phyloP scores from a whole-genome alignment of 2,888 invertebrate species.

The Limenitis camilla region DNA sequence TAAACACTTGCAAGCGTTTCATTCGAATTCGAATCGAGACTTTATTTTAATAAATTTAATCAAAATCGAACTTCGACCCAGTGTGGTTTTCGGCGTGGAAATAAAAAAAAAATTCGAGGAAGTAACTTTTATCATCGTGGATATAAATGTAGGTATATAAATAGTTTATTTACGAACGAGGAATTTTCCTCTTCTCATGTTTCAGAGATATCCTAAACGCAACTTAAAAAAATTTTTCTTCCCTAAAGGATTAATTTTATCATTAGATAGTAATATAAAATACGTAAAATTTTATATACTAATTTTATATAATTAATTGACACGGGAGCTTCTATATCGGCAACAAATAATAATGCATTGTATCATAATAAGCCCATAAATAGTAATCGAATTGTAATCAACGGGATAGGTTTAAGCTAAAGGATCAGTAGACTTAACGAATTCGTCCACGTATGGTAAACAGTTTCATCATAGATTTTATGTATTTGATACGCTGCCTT shows the following conservation, averaged over 20 bases:
- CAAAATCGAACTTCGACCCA: background rate
- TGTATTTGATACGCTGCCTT: background rate
- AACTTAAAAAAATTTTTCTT: background rate
- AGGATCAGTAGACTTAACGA: slow-evolving; percentile 1
- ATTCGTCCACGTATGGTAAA: background rate
- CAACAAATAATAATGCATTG: background rate
- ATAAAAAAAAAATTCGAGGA: background rate
- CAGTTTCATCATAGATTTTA: slow-evolving; percentile 1
- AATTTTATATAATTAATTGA: slow-evolving; percentile 1
- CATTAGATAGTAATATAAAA: slow-evolving; percentile 3
- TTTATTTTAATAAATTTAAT: background rate
- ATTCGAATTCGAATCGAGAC: too few relatives aligned
- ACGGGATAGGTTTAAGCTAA: background rate
- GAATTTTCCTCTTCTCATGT: background rate
- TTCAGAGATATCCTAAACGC: background rate
- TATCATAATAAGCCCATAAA: background rate
- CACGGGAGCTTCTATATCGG: slow-evolving; percentile 2
- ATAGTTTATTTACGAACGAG: background rate
- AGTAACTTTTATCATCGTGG: background rate
- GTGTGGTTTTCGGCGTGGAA: background rate
- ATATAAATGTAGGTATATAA: background rate
- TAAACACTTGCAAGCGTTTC: too few relatives aligned
- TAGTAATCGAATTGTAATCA: slow-evolving; percentile 2
- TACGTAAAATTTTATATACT: background rate
- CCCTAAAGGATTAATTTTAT: slow-evolving; percentile 3